Base-by-base conservation (phyloP, 2,113 vertebrate genomes). In the Sylvilagus bachmani region DNA sequence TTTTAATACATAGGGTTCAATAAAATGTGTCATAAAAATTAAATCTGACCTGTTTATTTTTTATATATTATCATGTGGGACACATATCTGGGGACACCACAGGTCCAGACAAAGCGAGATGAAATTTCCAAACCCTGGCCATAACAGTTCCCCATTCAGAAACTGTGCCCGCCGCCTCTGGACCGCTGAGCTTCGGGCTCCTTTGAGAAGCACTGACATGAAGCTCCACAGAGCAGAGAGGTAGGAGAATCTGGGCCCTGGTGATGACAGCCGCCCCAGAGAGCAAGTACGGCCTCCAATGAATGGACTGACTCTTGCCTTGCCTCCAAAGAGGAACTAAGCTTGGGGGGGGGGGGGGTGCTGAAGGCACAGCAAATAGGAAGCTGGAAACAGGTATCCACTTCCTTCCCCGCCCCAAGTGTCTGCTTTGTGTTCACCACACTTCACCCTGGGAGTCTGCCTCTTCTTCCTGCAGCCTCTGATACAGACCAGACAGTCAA, bases 1-100 rank as follows among this genome's bases (percentile, higher is more conserved):
- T 51, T 69, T 67, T 31, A 93, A 71, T 55, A 82, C 51, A 31
- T 14, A 87, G 36, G 24, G 33, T 53, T 94, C 70, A 87, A 75
- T 31, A 75, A 86, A 66, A 69, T 49, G 61, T 6, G 44, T 31
- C 89, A 62, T 36, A 90, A 88, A 93, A 86, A 61, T 66, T 64
- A 71, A 84, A 86, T 61, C 31, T 89, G 58, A 27, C 44, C 27
- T 44, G 0, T 71, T 93, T 79, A 2, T 19, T 80, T 58, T 38
- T 75, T 77, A 58, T 27, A 7, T 27, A 8, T 38, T 74, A 78
- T 71, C 75, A 90, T 27, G 3, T 13, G 12, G 25, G 24, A 79
- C 25, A 61, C 4, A 36, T 75, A 33, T 71, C 36, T 62, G 25
- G 33, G 24, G 24, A 66, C 24, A 49, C 13, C 16, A 53, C 1